A percentile compares a stretch with the other conserved stretches of the same genome.
Evolutionary conservation across 2,888 invertebrate species (phyloP).

Genomic region (Rhagium mordax): DNA sequence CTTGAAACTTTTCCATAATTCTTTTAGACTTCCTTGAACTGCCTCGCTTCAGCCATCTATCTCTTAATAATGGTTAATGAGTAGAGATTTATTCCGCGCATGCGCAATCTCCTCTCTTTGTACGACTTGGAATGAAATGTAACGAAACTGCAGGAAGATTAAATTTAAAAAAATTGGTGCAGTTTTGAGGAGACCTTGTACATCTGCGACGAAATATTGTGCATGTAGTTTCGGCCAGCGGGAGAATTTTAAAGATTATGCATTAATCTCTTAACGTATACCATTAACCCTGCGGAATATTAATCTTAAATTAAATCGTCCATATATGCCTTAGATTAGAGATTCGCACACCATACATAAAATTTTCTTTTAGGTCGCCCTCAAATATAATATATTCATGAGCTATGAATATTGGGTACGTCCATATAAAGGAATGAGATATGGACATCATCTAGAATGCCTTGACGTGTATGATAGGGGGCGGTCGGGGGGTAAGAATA

Average conservation of each 20-base stretch:
- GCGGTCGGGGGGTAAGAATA: conserved; percentile 45
- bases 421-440: conserved; percentile 55
- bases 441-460: conserved; percentile 55
- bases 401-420: conserved; percentile 55
- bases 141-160: no score
- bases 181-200: no score
- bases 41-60: no score
- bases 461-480: conserved; percentile 46
- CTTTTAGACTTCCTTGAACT: no score
- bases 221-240: background rate
- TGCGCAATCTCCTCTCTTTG: no score
- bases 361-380: conserved; percentile 48
- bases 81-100: no score
- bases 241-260: conserved; percentile 35
- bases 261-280: conserved; percentile 38
- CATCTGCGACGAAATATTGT: no score
- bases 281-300: conserved; percentile 47
- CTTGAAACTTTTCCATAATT: no score
- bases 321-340: conserved; percentile 47
- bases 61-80: no score
- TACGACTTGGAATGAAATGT: no score
- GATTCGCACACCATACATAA: conserved; percentile 49
- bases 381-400: conserved; percentile 53
- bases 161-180: no score
- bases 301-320: conserved; percentile 51